A percentile compares a stretch with the other conserved stretches of the same genome.
Conservation (phyloP, 2,113 vertebrate genomes). For the Anser cygnoides region DNA sequence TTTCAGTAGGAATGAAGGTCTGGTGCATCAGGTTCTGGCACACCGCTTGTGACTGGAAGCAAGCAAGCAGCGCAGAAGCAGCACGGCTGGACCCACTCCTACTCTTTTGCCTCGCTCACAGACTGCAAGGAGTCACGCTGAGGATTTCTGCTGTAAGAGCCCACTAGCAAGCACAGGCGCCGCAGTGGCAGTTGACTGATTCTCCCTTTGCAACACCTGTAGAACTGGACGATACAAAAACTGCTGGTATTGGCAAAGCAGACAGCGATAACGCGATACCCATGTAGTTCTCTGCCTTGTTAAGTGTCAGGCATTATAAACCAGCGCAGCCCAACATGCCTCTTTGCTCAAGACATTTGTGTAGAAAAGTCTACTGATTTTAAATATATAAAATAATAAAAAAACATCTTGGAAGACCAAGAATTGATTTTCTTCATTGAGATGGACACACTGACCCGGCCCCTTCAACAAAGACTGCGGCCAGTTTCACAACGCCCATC, state of each 20-base stretch:
- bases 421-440: not conserved
- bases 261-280: not conserved
- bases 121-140: not conserved
- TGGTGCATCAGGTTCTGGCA: not conserved
- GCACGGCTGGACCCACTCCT: not conserved
- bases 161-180: not conserved
- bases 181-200: not conserved
- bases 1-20: not conserved
- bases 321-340: not conserved
- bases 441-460: not conserved
- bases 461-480: not conserved
- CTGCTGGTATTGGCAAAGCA: not conserved
- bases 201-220: not conserved
- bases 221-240: not conserved
- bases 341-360: fast-evolving
- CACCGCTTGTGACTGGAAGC: not conserved
- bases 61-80: not conserved
- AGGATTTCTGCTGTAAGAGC: not conserved
- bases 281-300: not conserved
- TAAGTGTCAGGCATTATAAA: not conserved
- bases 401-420: not conserved
- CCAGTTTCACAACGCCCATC: slow-evolving; percentile 11
- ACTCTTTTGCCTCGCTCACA: not conserved
- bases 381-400: not conserved
- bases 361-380: not conserved